Base-by-base conservation (phyloP, 2,888 invertebrate species). In the Cantharis nigra region DNA sequence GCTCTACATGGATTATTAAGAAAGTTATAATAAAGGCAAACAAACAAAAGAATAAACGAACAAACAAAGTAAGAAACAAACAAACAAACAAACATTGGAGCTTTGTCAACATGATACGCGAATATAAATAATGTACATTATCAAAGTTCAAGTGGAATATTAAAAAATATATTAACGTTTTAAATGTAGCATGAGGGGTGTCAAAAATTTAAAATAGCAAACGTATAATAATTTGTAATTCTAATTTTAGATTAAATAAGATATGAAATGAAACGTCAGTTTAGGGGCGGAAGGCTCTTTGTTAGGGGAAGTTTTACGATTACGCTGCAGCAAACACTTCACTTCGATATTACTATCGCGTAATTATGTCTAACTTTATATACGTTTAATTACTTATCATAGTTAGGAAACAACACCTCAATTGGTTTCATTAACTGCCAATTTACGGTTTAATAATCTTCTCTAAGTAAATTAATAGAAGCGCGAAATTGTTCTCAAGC, bases 241-340 rank as follows among this genome's bases (percentile, higher is more conserved):
- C 65, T 67, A 67, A 67, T 67, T 67, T 26, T 11, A 67, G 65
- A 67, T 67, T 67, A 67, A 67, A 67, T 67, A 67, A 67, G 65
- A 67, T 67, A 67, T 67, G 65, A 49, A 49, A 49, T 49, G 49
- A 26, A 67, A 67, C 65, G 65, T 67, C 65, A 67, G 20, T 67
- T 67, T 23, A 16, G 65, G n/a, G 65, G 65, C 9, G 26, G 65
- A 23, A 67, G 65, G 23, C 9, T 49, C 49, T 23, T 67, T 20
- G 65, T 67, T 67, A 67, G 65, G 65, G 65, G 65, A 67, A 67
- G 65, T 26, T 67, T 67, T 67, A 67, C 26, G 65, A 49, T 67
- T 67, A 67, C 18, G 65, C 13, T 67, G 65, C 65, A 67, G 23
- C 26, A 67, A 67, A 23, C 65, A 67, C 65, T 67, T 67, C 26